These are phyloP conservation scores for Mesorhabditis spiculigera DNA, from an alignment of 2,888 invertebrate species.

Conservation along the genomic window DNA sequence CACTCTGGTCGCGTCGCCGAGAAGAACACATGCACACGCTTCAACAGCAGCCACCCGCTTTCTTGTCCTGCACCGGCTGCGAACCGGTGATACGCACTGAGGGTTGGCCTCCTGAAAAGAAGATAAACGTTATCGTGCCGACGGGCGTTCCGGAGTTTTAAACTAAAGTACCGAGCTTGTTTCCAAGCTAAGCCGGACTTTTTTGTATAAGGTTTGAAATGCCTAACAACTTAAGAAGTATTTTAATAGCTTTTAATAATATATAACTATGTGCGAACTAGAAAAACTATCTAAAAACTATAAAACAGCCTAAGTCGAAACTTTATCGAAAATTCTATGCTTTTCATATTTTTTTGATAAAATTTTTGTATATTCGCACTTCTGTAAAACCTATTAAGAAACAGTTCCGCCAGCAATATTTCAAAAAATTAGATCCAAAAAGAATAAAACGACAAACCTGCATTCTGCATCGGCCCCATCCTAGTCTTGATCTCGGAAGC, in stretches of 20 bases:
- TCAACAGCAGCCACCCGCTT: slow-evolving; percentile 88
- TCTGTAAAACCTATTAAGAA: not conserved
- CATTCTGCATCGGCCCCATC: slow-evolving; percentile 74
- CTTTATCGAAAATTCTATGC: no score
- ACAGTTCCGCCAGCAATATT: not conserved
- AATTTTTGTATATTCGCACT: no score
- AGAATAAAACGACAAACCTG: not conserved
- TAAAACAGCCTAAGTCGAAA: no score
- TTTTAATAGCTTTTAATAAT: no score
- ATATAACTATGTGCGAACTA: no score
- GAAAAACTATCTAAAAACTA: no score
- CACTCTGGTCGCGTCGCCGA: no score
- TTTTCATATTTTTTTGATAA: no score
- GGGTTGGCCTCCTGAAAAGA: slow-evolving; percentile 43
- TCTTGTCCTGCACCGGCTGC: slow-evolving; percentile 86
- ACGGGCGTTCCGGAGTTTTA: not conserved
- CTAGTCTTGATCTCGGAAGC: slow-evolving; percentile 97
- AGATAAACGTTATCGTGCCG: not conserved
- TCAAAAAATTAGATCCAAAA: not conserved
- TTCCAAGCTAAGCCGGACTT: not conserved
- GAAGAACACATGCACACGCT: not conserved
- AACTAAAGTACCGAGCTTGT: not conserved
- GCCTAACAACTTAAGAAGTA: no score
- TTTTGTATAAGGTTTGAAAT: not conserved
- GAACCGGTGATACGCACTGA: slow-evolving; percentile 57